Percentiles rank a stretch among this genome's conserved stretches.
phyloP scores from a whole-genome alignment of 2,797 vertebrate species.

The Channallabes apus region DNA sequence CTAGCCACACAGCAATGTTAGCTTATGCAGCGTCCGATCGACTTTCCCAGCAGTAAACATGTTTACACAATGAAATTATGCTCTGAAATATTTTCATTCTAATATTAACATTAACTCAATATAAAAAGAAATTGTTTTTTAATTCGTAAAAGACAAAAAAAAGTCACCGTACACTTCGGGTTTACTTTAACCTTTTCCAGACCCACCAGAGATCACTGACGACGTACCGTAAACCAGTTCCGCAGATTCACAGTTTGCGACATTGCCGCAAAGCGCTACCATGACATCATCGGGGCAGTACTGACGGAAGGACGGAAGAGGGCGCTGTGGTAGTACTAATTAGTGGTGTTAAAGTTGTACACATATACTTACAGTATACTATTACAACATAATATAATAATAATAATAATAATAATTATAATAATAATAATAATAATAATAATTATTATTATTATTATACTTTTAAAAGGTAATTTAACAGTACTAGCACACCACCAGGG shows the following conservation, averaged over 20 bases:
- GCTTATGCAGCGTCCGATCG: neutral
- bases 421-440: too few species aligned
- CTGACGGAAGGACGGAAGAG: neutral
- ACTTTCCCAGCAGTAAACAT: neutral
- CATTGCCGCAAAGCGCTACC: constrained; percentile 37
- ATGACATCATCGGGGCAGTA: neutral
- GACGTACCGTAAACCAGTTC: constrained; percentile 42
- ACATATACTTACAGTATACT: too few species aligned
- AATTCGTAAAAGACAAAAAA: neutral
- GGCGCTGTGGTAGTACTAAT: neutral
- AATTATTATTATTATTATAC: too few species aligned
- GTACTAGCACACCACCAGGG: too few species aligned
- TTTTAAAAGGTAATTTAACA: too few species aligned
- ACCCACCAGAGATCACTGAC: constrained; percentile 37
- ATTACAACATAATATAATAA: too few species aligned
- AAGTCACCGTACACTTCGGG: constrained; percentile 62
- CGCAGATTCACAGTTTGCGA: constrained; percentile 21
- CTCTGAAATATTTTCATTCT: neutral
- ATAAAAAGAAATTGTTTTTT: neutral
- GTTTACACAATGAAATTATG: neutral
- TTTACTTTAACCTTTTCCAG: constrained; percentile 71
- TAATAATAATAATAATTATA: too few species aligned
- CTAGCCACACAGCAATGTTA: constrained; percentile 14
- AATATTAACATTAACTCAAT: neutral
- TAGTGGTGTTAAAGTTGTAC: neutral